These are phyloP conservation scores for Euura saliciscinereae DNA, from an alignment of 1,140 invertebrate genomes.

Conservation along the genomic window DNA sequence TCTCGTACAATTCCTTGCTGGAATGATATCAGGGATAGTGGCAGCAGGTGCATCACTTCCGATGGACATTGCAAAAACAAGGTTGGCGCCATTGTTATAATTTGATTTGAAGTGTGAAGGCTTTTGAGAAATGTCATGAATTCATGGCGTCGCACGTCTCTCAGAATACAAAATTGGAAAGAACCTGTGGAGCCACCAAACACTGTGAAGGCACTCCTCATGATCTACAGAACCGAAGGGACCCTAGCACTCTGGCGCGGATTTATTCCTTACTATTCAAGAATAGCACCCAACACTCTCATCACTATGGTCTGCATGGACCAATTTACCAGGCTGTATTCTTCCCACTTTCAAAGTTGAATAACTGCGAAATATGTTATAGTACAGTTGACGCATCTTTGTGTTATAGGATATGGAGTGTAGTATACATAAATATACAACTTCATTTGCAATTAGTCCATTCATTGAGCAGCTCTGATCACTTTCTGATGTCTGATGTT, in stretches of 20 bases:
- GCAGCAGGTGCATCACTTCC: slow-evolving; percentile 95
- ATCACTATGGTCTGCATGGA: slow-evolving; percentile 96
- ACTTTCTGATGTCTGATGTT: too few species aligned
- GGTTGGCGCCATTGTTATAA: slow-evolving; percentile 57
- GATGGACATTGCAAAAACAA: slow-evolving; percentile 95
- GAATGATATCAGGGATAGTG: slow-evolving; percentile 93
- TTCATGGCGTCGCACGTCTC: slow-evolving; percentile 29
- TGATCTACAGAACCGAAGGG: slow-evolving; percentile 83
- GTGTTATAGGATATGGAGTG: too few species aligned
- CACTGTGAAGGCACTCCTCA: slow-evolving; percentile 78
- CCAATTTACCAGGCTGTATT: slow-evolving; percentile 59
- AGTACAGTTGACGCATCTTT: too few species aligned
- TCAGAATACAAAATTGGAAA: slow-evolving; percentile 94
- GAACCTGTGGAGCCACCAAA: slow-evolving; percentile 87
- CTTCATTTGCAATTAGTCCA: too few species aligned
- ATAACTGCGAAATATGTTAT: neutral
- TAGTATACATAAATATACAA: too few species aligned
- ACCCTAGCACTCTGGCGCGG: slow-evolving; percentile 95
- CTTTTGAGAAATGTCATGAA: slow-evolving; percentile 5
- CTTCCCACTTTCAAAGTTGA: neutral
- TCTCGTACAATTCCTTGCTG: slow-evolving; percentile 84
- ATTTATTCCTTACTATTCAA: slow-evolving; percentile 92
- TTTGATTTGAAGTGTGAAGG: neutral
- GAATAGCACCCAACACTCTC: slow-evolving; percentile 93
- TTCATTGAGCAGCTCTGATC: too few species aligned